phyloP scores from a whole-genome alignment of 1,140 invertebrate species.

The Drosophila mayri region DNA sequence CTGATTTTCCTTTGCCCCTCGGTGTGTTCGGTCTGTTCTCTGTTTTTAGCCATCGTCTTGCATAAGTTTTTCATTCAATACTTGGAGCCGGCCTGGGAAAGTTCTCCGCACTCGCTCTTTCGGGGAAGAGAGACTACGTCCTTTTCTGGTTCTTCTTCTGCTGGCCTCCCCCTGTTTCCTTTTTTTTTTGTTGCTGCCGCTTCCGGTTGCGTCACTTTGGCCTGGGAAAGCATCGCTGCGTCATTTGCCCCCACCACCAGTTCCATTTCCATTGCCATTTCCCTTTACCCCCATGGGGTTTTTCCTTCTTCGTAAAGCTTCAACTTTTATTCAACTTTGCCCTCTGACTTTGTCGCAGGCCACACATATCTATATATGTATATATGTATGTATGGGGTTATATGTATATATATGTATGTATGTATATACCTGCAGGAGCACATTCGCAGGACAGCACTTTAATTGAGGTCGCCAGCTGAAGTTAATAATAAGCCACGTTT shows the following conservation, averaged over 20 bases:
- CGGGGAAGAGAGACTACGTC: conserved; percentile 16
- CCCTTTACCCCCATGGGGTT: conserved; percentile 14
- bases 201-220: conserved; percentile 79
- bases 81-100: conserved; percentile 49
- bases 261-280: conserved; percentile 18
- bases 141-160: conserved; percentile 3
- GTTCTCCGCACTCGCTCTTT: conserved; percentile 5
- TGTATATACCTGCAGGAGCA: neutral
- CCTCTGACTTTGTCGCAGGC: conserved; percentile 75
- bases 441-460: conserved; percentile 53
- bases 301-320: conserved; percentile 30
- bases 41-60: conserved; percentile 11
- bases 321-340: conserved; percentile 83
- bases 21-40: neutral
- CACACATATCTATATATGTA: neutral
- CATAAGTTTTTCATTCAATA: conserved; percentile 77
- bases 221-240: conserved; percentile 55
- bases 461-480: conserved; percentile 83
- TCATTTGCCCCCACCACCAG: conserved; percentile 45
- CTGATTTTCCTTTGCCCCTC: conserved; percentile 5
- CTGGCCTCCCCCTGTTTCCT: conserved; percentile 10
- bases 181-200: conserved; percentile 35
- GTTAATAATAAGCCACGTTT: conserved; percentile 54
- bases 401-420: neutral
- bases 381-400: conserved; percentile 1